Evolutionary conservation across 35 echinoderm and acorn worm species (phyloP).

Genomic region (Ophioderma brevispina): DNA sequence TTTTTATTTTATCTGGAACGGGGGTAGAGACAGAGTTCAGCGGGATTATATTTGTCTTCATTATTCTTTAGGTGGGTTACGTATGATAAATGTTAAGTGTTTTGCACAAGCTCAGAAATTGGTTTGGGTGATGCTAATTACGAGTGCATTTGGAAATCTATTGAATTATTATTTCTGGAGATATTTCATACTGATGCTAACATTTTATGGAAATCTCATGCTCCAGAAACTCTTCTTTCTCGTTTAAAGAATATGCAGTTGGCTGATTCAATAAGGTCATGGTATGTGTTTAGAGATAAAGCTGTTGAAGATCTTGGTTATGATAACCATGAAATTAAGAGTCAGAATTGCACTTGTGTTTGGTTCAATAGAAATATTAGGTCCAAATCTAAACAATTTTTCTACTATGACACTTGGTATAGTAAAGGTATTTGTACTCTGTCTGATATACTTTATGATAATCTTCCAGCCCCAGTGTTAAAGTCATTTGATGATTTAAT

Average conservation of each 20-base stretch:
- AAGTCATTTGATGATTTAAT: no score
- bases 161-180: background rate
- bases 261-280: no score
- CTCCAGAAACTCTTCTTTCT: no score
- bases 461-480: background rate
- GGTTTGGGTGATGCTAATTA: no score
- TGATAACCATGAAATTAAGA: no score
- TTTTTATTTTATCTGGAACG: slow-evolving; percentile 6
- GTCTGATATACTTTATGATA: background rate
- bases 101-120: no score
- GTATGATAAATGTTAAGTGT: background rate
- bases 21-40: background rate
- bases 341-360: background rate
- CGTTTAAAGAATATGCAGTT: no score
- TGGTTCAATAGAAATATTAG: background rate
- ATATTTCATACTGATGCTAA: no score
- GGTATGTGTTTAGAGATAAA: no score
- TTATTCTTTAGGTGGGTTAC: background rate
- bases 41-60: background rate
- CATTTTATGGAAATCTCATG: no score
- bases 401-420: slow-evolving; percentile 1
- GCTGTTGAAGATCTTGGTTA: no score
- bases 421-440: background rate
- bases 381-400: background rate
- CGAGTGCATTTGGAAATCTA: no score